Conservation (phyloP, 1,140 invertebrate genomes). For the Hesperophylax magnus region DNA sequence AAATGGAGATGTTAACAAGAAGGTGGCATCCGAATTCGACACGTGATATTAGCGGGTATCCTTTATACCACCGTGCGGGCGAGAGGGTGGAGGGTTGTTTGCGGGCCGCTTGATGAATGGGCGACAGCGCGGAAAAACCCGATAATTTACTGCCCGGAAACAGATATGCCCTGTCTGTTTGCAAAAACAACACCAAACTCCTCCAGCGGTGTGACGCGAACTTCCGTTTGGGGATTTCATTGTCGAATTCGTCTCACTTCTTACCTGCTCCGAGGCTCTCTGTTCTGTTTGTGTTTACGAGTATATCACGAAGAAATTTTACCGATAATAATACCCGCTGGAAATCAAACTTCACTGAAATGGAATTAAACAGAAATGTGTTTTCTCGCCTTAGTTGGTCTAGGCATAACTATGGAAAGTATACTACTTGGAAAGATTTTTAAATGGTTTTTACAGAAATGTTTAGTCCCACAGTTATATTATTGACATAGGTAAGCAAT, state of each 20-base stretch:
- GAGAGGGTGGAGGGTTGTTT: not conserved
- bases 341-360: too few species aligned
- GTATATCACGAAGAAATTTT: too few species aligned
- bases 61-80: constrained; percentile 7
- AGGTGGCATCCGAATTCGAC: constrained; percentile 48
- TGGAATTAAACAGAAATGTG: too few species aligned
- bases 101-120: constrained; percentile 50
- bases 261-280: too few species aligned
- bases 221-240: not conserved
- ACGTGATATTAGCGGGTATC: constrained; percentile 38
- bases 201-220: not conserved
- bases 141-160: constrained; percentile 53
- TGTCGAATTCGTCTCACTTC: constrained; percentile 1
- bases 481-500: too few species aligned
- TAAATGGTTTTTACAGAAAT: too few species aligned
- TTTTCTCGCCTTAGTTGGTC: too few species aligned
- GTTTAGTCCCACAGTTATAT: too few species aligned
- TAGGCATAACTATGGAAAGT: too few species aligned
- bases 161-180: constrained; percentile 46
- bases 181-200: constrained; percentile 42
- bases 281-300: too few species aligned
- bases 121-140: constrained; percentile 47
- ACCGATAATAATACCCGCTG: too few species aligned
- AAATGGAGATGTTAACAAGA: constrained; percentile 53
- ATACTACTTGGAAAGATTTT: too few species aligned